A percentile compares a stretch with the other conserved stretches of the same genome.
Evolutionary conservation across 1,140 invertebrate genomes (phyloP).

Genomic region (Papilio helenus): DNA sequence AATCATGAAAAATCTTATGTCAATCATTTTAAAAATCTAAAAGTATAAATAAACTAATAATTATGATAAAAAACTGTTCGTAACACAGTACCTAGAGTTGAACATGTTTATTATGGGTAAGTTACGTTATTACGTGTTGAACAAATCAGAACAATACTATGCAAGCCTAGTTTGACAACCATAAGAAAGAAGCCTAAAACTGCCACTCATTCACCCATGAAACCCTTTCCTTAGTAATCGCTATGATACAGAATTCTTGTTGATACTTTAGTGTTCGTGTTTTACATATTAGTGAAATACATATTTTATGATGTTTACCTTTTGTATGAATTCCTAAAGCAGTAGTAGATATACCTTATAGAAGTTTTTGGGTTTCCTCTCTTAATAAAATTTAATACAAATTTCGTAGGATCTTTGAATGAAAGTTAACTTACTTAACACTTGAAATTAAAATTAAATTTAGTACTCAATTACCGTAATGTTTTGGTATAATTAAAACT

Average conservation of each 20-base stretch:
- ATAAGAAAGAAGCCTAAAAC: constrained; percentile 42
- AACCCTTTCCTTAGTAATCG: neutral
- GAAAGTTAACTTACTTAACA: neutral
- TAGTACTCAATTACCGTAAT: neutral
- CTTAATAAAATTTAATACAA: neutral
- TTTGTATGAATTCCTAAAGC: neutral
- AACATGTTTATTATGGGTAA: constrained; percentile 52
- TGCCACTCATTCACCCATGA: constrained; percentile 31
- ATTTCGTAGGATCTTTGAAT: neutral
- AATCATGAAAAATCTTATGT: constrained; percentile 55
- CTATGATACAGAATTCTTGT: neutral
- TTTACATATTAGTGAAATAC: neutral
- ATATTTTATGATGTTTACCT: neutral
- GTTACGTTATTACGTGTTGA: constrained; percentile 40
- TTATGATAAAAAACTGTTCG: constrained; percentile 27
- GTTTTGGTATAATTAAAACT: neutral
- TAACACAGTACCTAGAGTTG: constrained; percentile 20
- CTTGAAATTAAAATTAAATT: constrained; percentile 27
- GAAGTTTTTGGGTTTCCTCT: neutral
- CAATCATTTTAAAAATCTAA: constrained; percentile 45
- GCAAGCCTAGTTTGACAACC: constrained; percentile 16
- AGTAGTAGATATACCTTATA: neutral
- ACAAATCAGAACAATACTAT: constrained; percentile 21
- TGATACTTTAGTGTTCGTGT: neutral
- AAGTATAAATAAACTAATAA: constrained; percentile 40